Evolutionary conservation across 2,888 invertebrate species (phyloP), one percentile per base, ranked within the genome.

Genomic region (Syritta pipiens): DNA sequence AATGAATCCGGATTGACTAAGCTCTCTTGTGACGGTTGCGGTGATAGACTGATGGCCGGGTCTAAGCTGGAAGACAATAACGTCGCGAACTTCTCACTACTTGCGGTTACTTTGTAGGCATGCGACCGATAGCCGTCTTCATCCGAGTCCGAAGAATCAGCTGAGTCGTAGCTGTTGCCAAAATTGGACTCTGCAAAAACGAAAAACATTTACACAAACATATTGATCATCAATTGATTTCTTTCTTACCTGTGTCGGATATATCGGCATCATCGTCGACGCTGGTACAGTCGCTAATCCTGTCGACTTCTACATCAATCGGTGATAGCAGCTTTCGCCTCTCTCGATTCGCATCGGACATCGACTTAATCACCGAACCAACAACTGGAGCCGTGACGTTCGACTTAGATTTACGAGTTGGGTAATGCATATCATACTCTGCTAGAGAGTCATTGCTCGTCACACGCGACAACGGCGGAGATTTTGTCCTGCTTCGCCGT

Each of bases 101-200:
- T n/a, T n/a, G n/a, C n/a, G n/a, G n/a, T n/a, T n/a, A n/a, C 67
- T 71, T 85, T 88, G 74, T 85, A 87, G 0, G 86, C 87, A 72
- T 87, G 84, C 0, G 87, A 84, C 2, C 86, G 84, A 76, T 88
- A 87, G 3, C 85, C 87, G 62, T 88, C 86, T 59, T 87, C 87
- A 42, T 79, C 79, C 1, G 86, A 85, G 65, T 87, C 88, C 1
- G 87, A 87, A 17, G 84, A 82, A 6, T 82, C 79, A 32, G 84
- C 84, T 4, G 84, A 82, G 14, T 84, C 86, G 42, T 83, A 84
- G 24, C 75, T 79, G 57, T 84, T 85, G 72, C 84, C 86, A 22
- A 83, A 84, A 67, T 84, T 83, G 0, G 84, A 86, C 40, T 84
- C 85, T 85, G 12, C 0, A 81, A 28, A 17, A 1, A 4, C 12